A percentile compares a stretch with the other conserved stretches of the same genome.
phyloP scores from a whole-genome alignment of 1,140 invertebrate species.

The Neodiprion fabricii region DNA sequence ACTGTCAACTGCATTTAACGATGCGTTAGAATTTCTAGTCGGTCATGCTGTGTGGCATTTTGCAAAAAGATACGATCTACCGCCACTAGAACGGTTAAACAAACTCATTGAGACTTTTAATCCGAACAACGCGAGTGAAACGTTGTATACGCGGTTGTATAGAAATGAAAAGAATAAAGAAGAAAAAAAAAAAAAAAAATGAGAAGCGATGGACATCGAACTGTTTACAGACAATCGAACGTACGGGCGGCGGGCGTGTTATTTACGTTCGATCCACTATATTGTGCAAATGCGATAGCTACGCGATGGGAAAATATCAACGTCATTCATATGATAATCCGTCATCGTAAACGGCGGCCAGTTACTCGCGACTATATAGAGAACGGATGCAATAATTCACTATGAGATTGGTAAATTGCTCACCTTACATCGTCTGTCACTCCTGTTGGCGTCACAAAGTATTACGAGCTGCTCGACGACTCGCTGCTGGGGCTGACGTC shows the following conservation, averaged over 20 bases:
- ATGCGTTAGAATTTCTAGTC: too few relatives aligned
- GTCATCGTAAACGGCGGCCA: slow-evolving; percentile 23
- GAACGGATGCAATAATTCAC: slow-evolving; percentile 26
- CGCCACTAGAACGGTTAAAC: too few relatives aligned
- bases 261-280: slow-evolving; percentile 3
- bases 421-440: slow-evolving; percentile 50
- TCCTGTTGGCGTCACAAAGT: slow-evolving; percentile 30
- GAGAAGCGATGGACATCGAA: not conserved
- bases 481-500: not conserved
- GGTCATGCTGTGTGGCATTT: too few relatives aligned
- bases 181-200: not conserved
- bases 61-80: too few relatives aligned
- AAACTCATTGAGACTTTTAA: too few relatives aligned
- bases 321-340: slow-evolving; percentile 19
- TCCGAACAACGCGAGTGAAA: too few relatives aligned
- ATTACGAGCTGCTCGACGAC: slow-evolving; percentile 32
- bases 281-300: slow-evolving; percentile 13
- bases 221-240: slow-evolving; percentile 13
- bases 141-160: too few relatives aligned
- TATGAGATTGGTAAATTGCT: slow-evolving; percentile 24
- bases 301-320: slow-evolving; percentile 14
- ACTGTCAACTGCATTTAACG: too few relatives aligned
- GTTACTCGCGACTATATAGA: slow-evolving; percentile 25
- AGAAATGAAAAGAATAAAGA: not conserved
- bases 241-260: slow-evolving; percentile 15